Evolutionary conservation across 2,888 invertebrate species (phyloP).

Genomic region (Adela reaumurella): DNA sequence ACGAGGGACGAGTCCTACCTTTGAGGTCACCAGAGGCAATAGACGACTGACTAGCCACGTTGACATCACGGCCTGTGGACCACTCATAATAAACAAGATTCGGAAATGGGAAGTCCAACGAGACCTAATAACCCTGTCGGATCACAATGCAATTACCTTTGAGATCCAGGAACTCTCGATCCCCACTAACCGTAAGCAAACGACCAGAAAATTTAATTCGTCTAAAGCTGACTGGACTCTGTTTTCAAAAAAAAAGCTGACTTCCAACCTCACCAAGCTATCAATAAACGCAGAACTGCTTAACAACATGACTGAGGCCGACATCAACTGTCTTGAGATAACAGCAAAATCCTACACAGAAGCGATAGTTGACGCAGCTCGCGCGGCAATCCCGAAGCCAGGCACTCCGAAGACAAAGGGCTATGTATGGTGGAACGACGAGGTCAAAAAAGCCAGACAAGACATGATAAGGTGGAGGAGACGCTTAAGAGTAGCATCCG

Average conservation of each 20-base stretch:
- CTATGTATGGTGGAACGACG: slow-evolving; percentile 6
- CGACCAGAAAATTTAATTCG: slow-evolving; percentile 5
- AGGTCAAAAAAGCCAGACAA: background rate
- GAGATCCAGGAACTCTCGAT: too few species aligned
- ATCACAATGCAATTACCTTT: slow-evolving; percentile 15
- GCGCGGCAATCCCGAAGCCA: background rate
- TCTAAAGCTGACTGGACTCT: slow-evolving; percentile 7
- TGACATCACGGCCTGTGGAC: slow-evolving; percentile 12
- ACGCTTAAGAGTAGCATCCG: slow-evolving; percentile 4
- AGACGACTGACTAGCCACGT: slow-evolving; percentile 9
- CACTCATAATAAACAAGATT: slow-evolving; percentile 7
- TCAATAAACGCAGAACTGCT: background rate
- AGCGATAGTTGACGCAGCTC: too few species aligned
- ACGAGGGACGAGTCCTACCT: slow-evolving; percentile 12
- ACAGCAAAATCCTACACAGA: slow-evolving; percentile 1
- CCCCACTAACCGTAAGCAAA: background rate
- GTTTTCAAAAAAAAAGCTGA: slow-evolving; percentile 5
- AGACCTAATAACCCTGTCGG: slow-evolving; percentile 11
- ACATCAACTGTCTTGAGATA: too few species aligned
- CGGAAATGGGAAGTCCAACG: too few species aligned
- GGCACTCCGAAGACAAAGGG: background rate
- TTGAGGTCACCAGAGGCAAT: slow-evolving; percentile 8
- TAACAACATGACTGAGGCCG: slow-evolving; percentile 6
- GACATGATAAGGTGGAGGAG: background rate
- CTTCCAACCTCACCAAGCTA: too few species aligned